Conservation (phyloP, 2,888 invertebrate genomes). For the Willowsia nigromaculata region DNA sequence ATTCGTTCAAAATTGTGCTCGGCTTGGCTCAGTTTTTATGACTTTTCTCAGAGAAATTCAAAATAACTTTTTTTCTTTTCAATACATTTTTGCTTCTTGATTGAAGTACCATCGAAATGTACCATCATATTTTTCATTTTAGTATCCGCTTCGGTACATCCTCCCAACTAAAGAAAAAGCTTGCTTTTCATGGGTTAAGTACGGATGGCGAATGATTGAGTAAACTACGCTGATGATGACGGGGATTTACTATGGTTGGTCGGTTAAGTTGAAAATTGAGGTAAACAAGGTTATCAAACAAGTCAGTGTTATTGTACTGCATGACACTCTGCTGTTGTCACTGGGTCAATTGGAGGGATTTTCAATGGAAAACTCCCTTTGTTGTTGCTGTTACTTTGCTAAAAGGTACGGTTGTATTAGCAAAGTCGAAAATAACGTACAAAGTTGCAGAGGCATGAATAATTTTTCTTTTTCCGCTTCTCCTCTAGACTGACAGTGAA, state of each 20-base stretch:
- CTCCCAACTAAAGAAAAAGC: neutral
- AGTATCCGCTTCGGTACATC: neutral
- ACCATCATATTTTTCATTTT: neutral
- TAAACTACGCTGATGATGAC: slow-evolving; percentile 4
- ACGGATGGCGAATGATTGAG: neutral
- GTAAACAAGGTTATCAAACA: slow-evolving; percentile 34
- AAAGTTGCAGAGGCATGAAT: slow-evolving; percentile 17
- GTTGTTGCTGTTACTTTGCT: neutral
- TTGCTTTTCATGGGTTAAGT: neutral
- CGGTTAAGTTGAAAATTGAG: neutral
- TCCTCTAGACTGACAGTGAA: slow-evolving; percentile 44
- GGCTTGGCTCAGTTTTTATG: no score
- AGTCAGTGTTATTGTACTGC: neutral
- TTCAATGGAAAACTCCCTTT: slow-evolving; percentile 6
- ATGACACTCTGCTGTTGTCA: slow-evolving; percentile 31
- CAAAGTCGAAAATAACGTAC: neutral
- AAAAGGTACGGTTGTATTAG: neutral
- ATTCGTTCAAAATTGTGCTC: no score
- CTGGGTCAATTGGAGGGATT: slow-evolving; percentile 39
- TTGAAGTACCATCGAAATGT: slow-evolving; percentile 19
- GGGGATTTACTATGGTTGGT: neutral
- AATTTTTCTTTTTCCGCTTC: neutral
- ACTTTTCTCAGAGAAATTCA: neutral
- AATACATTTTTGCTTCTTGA: neutral
- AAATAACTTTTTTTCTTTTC: neutral